Conservation (phyloP, 1,140 invertebrate species). For the Temnothorax curvispinosus region DNA sequence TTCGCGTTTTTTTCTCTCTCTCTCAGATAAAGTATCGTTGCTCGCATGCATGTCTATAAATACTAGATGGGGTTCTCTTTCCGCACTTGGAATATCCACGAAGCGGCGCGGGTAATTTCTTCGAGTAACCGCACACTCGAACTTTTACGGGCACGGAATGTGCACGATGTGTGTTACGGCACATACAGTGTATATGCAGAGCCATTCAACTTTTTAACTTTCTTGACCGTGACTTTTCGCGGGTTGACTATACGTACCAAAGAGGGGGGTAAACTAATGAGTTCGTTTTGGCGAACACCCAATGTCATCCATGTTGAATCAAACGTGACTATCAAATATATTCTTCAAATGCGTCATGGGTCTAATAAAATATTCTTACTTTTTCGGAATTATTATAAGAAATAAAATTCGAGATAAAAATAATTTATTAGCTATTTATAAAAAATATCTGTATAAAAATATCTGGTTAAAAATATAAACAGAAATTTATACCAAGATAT, state of each 20-base stretch:
- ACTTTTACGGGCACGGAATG: slow-evolving; percentile 15
- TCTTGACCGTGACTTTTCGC: slow-evolving; percentile 50
- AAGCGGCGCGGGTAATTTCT: slow-evolving; percentile 18
- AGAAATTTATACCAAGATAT: background rate
- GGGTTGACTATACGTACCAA: background rate
- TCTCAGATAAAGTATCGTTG: slow-evolving; percentile 9
- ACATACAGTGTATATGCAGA: background rate
- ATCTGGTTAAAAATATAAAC: too few species aligned
- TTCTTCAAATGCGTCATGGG: background rate
- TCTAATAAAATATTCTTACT: background rate
- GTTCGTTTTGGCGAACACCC: slow-evolving; percentile 8
- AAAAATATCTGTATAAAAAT: background rate
- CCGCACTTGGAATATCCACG: slow-evolving; percentile 33
- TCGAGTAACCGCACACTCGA: slow-evolving; percentile 35
- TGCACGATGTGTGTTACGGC: slow-evolving; percentile 5
- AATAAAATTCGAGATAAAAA: background rate
- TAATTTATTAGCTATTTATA: background rate
- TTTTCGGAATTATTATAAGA: background rate
- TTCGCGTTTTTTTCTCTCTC: background rate
- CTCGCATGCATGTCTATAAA: slow-evolving; percentile 13
- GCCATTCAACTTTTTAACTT: slow-evolving; percentile 46
- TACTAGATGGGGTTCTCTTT: background rate
- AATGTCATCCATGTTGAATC: background rate
- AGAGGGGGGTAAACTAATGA: background rate
- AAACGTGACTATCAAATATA: background rate